Evolutionary conservation across 1,140 invertebrate species (phyloP), one percentile per base, ranked within the genome.

Genomic region (Centruroides sculpturatus): DNA sequence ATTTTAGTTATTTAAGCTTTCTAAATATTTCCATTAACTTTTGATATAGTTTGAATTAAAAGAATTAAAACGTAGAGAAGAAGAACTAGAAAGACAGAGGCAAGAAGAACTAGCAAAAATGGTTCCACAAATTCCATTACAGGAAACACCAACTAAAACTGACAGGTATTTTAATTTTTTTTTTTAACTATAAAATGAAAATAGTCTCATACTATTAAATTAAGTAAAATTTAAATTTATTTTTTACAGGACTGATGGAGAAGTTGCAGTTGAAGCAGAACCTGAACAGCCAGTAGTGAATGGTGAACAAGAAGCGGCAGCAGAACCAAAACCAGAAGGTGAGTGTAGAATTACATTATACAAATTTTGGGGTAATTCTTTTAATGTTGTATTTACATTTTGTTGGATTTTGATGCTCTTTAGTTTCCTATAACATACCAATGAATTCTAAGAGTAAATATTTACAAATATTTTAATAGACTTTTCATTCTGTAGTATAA

Each of bases 31-130:
- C 8, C 8, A 41, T 41, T 41, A 41, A 23, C 8, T 41, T 41
- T 41, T n/a, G 8, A 34, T 75, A 59, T 72, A 98, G 93, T 98
- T 92, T 82, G 95, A 99, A 80, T 80, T 98, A 75, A 92, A 92
- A 77, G 94, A 98, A 79, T 82, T 92, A 83, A 92, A 76, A 85
- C 92, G 76, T 81, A 84, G 59, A 59, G 63, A 65, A 46, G 64
- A 68, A 63, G 83, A 85, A 69, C 83, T 84, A 68, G 78, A 79
- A 68, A 78, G 79, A 59, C 77, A 80, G 66, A 76, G 79, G 69
- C 84, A 87, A 69, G 84, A 86, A 48, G 87, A 90, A 70, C 58
- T 68, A 61, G 58, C 69, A 59, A 83, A 88, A 67, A 85, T 85
- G 35, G 83, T 86, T 54, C 75, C 77, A 68, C 73, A 75, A 68